phyloP scores from a whole-genome alignment of 1,140 invertebrate species.

The Bombus balteatus region DNA sequence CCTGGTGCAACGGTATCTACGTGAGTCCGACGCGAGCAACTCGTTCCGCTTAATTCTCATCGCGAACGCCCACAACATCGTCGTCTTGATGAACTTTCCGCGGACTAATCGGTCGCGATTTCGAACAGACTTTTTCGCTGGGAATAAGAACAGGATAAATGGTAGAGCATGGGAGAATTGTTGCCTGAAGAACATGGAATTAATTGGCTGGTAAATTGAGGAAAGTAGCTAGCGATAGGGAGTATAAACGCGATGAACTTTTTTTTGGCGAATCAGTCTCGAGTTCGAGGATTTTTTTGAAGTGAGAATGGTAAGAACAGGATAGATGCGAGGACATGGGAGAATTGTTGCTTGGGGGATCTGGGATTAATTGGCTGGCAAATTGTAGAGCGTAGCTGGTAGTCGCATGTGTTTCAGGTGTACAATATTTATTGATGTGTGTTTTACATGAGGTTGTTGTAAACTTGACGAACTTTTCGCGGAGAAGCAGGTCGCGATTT shows the following conservation, averaged over 20 bases:
- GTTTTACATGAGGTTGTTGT: no score
- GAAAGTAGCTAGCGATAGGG: not conserved
- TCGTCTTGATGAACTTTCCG: constrained; percentile 13
- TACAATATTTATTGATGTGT: no score
- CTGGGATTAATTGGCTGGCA: not conserved
- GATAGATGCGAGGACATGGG: not conserved
- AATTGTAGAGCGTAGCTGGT: not conserved
- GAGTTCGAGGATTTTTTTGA: no score
- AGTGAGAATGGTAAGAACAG: no score
- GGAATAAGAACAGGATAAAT: no score
- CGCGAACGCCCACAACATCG: not conserved
- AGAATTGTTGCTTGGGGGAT: not conserved
- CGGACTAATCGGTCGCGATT: not conserved
- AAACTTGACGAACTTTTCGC: no score
- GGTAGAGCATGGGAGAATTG: no score
- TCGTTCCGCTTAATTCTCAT: constrained; percentile 45
- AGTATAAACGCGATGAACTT: no score
- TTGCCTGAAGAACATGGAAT: no score
- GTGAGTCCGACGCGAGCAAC: constrained; percentile 30
- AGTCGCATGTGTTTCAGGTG: not conserved
- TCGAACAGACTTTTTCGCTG: not conserved
- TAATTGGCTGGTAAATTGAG: no score
- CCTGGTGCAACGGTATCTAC: constrained; percentile 31
- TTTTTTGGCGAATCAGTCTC: no score
- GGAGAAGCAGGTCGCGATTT: no score